Evolutionary conservation across 2,797 vertebrate species (phyloP).

Genomic region (Notamacropus eugenii): DNA sequence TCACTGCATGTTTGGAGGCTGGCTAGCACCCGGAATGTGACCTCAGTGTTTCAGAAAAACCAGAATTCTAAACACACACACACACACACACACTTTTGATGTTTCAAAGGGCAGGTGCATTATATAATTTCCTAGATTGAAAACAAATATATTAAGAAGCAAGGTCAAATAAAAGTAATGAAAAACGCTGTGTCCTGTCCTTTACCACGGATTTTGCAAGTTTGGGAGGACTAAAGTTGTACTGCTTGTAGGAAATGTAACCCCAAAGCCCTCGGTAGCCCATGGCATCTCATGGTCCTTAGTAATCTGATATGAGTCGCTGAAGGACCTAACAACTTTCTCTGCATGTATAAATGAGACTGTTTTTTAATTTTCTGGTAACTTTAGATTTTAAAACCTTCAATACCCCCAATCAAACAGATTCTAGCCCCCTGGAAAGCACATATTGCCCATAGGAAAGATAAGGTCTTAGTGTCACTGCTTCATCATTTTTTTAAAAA

Average conservation of each 20-base stretch:
- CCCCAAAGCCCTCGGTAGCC: background rate
- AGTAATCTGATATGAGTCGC: background rate
- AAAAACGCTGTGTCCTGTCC: background rate
- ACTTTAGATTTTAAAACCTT: slow-evolving; percentile 20
- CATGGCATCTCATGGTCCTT: slow-evolving; percentile 25
- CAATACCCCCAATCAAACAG: slow-evolving; percentile 12
- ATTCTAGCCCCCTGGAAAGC: background rate
- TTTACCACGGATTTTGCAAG: background rate
- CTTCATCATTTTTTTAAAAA: background rate
- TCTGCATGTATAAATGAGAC: background rate
- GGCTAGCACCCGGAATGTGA: background rate
- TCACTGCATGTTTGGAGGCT: background rate
- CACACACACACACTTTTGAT: background rate
- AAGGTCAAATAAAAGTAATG: slow-evolving; percentile 6
- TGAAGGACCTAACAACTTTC: background rate
- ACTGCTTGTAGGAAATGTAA: background rate
- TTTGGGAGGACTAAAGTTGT: background rate
- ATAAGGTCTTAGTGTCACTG: slow-evolving; percentile 17
- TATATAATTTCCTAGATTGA: background rate
- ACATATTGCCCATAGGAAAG: background rate
- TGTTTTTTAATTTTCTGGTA: slow-evolving; percentile 37
- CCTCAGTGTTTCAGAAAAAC: background rate
- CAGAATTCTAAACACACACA: background rate
- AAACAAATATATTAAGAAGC: background rate
- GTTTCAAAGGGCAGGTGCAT: background rate